Base-by-base conservation (phyloP, 2,113 vertebrate species). In the Malaclemys terrapin region DNA sequence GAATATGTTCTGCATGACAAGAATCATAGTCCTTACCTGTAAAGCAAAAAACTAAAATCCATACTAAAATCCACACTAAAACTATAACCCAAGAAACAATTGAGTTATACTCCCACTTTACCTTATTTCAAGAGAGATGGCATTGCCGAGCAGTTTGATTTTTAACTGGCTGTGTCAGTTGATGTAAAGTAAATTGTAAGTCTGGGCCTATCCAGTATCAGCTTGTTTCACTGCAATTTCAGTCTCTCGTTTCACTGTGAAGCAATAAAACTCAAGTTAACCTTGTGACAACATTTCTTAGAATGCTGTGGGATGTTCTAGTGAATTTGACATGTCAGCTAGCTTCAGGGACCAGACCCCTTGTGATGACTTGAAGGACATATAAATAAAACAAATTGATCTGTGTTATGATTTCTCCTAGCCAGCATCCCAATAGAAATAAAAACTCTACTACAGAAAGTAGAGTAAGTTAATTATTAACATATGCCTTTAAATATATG, bases 1-100 rank as follows among this genome's bases (percentile, higher is more conserved):
- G 45, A 84, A 91, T 87, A 92, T 1, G 0, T 72, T 54, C 38
- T 45, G 4, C 25, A 65, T 54, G 4, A 65, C 52, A 85, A 76
- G 81, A 69, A 5, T 45, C 53, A 31, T n/a, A n/a, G 3, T 38
- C 82, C 52, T 89, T 95, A 97, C 50, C 49, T 50, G 95, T 94
- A 96, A 91, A 16, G 25, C 93, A 93, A 56, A 93, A 81, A 82
- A 93, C 50, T 78, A 76, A 97, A 92, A 92, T 89, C 9, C 20
- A 50, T 50, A 50, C 49, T 50, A 50, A 50, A 50, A 50, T 50
- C 14, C 50, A 50, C 4, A 50, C 4, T 50, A 50, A 50, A 50
- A 50, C 14, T 50, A 50, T 50, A 50, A 50, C 50, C 65, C 57
- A 78, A 88, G 65, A 97, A 96, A 95, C 78, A 91, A 90, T 89